Evolutionary conservation across 2,797 vertebrate genomes (phyloP).

Genomic region (Phrynocephalus forsythii): DNA sequence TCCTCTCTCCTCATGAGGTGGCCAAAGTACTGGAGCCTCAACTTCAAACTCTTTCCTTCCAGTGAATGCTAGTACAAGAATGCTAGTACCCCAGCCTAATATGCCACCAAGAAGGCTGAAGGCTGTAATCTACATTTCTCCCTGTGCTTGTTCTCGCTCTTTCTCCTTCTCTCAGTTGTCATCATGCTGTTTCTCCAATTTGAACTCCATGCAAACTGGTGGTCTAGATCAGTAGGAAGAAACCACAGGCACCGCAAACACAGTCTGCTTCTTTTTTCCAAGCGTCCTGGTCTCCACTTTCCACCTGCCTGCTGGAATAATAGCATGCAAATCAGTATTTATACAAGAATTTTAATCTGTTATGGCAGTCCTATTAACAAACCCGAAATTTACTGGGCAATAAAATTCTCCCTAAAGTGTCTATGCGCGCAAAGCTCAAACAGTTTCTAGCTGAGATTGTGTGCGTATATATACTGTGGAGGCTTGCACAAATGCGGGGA

Average conservation of each 20-base stretch:
- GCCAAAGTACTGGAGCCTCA: no score
- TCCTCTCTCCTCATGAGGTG: no score
- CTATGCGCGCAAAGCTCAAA: constrained; percentile 43
- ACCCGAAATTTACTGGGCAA: constrained; percentile 61
- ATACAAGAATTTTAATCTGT: constrained; percentile 70
- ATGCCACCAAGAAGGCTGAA: no score
- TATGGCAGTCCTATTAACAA: constrained; percentile 67
- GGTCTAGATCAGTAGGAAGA: background rate
- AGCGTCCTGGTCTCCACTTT: constrained; percentile 46
- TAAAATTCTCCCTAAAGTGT: constrained; percentile 55
- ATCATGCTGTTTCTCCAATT: background rate
- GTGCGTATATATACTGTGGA: background rate
- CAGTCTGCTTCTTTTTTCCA: constrained; percentile 22
- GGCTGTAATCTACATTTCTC: background rate
- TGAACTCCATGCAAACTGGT: no score
- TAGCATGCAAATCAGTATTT: constrained; percentile 68
- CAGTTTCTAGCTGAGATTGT: constrained; percentile 47
- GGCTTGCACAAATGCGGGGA: constrained; percentile 43
- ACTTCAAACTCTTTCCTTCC: no score
- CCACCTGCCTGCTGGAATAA: constrained; percentile 51
- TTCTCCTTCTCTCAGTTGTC: background rate
- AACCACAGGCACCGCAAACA: no score
- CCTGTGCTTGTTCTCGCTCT: background rate
- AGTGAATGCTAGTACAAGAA: no score
- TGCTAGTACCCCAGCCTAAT: no score